Base-by-base conservation (phyloP, 2,888 invertebrate species). In the Sarcophaga rosellei region DNA sequence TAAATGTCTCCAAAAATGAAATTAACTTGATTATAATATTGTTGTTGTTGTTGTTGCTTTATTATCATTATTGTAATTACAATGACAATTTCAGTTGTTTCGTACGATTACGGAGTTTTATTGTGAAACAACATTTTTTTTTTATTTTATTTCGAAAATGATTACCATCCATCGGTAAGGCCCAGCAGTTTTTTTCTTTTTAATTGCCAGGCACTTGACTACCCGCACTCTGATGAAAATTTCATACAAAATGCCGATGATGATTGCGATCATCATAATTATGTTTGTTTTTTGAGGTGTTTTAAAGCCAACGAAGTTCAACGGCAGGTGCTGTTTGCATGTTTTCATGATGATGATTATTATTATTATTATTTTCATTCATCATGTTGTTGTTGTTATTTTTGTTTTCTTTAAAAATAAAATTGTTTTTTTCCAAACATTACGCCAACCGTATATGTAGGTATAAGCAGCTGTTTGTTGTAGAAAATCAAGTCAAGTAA, bases 301-400 rank as follows among this genome's bases (percentile, higher is more conserved):
- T 68, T 25, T 11, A 59, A 70, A 23, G 47, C 44, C 61, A 44
- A 75, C 69, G 44, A 69, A 63, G 57, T 76, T 66, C 44, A 44
- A 23, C 66, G 81, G 85, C 85, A 85, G 85, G 85, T 85, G 82
- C 79, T 85, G 70, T 82, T 79, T 79, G 82, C 79, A 82, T 81
- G 85, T 74, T 77, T 73, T 57, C 25, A 25, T 35, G 8, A 35
- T 35, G 35, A 35, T 35, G 10, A 63, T 68, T 45, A 70, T 69
- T 62, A 74, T 84, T 70, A 57, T 74, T 47, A 35, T 23, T 59
- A 35, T 35, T 35, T 35, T 35, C 35, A 35, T 35, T 10, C 35
- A 53, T 12, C 15, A 15, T 53, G 4, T 59, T 35, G 20, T 15
- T 69, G 59, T 17, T 68, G 10, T 77, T 11, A 15, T 17, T 59